Evolutionary conservation across 2,113 vertebrate genomes (phyloP), one percentile per base, ranked within the genome.

Genomic region (Picathartes gymnocephalus): DNA sequence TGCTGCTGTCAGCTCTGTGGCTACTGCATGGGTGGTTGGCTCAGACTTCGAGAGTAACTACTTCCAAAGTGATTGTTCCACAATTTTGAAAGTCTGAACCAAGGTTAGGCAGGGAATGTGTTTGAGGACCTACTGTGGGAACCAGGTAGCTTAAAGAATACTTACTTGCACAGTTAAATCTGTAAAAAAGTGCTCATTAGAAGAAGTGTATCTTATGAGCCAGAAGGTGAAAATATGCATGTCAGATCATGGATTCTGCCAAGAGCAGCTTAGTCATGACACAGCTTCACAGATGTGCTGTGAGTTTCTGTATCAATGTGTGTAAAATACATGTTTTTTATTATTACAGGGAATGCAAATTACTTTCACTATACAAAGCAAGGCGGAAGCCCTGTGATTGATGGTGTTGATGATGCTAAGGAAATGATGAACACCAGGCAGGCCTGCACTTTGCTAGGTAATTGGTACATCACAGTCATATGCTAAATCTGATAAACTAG

Each of bases 401-500:
- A 98, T 13, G 99, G 99, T 25, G 98, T 99, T 35, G 98, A 99
- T 31, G 99, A 99, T 95, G 98, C 98, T 4, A 99, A 99, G 95
- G 99, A 99, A 94, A 98, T 99, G 97, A 81, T 62, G 42, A 98
- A 98, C 61, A 99, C 99, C 40, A 98, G 99, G 60, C 97, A 98
- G 47, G 99, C 99, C 87, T 99, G 99, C 97, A 97, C 98, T 48
- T 97, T 99, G 89, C 97, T 99, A 81, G 99, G 99, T 99, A 98
- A 98, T 91, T 94, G 51, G 23, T 88, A 44, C 78, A 73, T 30
- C 73, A n/a, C 30, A 31, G 9, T 39, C 57, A 5, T 47, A 35
- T 39, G 57, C 45, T 33, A 58, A 56, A 53, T 82, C 65, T 7
- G 5, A 15, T 44, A 17, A 2, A 18, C 19, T 44, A 48, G 37